Conservation (phyloP, 2,888 invertebrate genomes). For the Cephus pulcher region DNA sequence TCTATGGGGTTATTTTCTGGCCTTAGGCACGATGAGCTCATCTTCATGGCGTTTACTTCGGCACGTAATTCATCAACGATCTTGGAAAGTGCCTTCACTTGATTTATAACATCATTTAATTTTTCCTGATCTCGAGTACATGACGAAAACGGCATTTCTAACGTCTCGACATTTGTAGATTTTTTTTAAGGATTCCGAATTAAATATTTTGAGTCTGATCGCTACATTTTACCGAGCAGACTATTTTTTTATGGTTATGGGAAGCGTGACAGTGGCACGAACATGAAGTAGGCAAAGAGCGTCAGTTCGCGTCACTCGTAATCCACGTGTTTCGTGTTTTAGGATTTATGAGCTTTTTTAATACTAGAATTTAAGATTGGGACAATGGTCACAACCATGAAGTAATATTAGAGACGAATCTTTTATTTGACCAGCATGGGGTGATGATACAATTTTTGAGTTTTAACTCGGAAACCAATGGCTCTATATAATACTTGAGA, state of each 20-base stretch:
- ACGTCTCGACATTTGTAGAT: background rate
- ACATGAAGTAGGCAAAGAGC: background rate
- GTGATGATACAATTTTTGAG: too few relatives aligned
- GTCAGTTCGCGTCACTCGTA: background rate
- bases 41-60: conserved; percentile 24
- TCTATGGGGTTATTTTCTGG: background rate
- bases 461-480: too few relatives aligned
- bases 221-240: background rate
- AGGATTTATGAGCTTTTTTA: too few relatives aligned
- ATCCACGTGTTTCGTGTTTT: too few relatives aligned
- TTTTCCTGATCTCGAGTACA: conserved; percentile 29
- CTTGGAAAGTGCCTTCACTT: conserved; percentile 31
- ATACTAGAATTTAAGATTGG: background rate
- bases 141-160: conserved; percentile 19
- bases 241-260: background rate
- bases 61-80: conserved; percentile 37
- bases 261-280: background rate
- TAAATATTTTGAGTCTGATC: background rate
- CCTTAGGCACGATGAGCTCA: background rate
- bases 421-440: too few relatives aligned
- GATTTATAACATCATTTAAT: conserved; percentile 33
- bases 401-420: too few relatives aligned
- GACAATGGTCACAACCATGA: too few relatives aligned
- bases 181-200: background rate
- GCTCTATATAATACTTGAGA: too few relatives aligned